Evolutionary conservation across 2,113 vertebrate species (phyloP).

Genomic region (Furnarius figulus): DNA sequence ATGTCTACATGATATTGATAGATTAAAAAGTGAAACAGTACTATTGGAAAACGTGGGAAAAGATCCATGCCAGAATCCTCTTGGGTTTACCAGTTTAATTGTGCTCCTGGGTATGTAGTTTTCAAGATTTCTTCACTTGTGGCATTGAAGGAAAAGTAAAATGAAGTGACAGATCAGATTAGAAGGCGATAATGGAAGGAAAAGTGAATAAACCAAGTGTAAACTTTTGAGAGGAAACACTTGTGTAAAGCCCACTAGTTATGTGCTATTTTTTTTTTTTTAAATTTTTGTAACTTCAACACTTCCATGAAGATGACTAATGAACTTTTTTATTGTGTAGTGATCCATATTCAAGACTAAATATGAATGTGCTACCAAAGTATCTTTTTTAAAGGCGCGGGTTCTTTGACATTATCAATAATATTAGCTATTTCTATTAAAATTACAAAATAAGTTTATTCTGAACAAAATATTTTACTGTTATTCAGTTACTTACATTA

Average conservation of each 20-base stretch:
- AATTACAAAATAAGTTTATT: neutral
- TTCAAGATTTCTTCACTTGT: constrained; percentile 65
- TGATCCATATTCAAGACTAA: neutral
- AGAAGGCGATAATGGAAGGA: constrained; percentile 61
- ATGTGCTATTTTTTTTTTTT: neutral
- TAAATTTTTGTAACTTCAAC: neutral
- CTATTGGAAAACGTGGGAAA: constrained; percentile 35
- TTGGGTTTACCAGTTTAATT: constrained; percentile 62
- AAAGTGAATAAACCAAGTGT: constrained; percentile 69
- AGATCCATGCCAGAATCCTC: constrained; percentile 23
- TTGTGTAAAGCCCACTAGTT: constrained; percentile 19
- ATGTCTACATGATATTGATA: neutral
- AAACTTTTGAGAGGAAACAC: constrained; percentile 61
- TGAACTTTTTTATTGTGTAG: constrained; percentile 26
- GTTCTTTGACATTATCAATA: constrained; percentile 33
- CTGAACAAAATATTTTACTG: constrained; percentile 31
- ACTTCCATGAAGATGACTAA: constrained; percentile 23
- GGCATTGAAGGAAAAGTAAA: constrained; percentile 70
- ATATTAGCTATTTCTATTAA: constrained; percentile 41
- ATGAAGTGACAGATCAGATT: constrained; percentile 67
- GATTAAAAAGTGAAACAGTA: constrained; percentile 6
- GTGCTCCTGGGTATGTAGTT: constrained; percentile 43
- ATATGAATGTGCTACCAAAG: neutral
- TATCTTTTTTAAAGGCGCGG: neutral
- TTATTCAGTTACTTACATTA: constrained; percentile 28